These are phyloP conservation scores for Diaphora mendica DNA, from an alignment of 2,888 invertebrate species.

Conservation along the genomic window DNA sequence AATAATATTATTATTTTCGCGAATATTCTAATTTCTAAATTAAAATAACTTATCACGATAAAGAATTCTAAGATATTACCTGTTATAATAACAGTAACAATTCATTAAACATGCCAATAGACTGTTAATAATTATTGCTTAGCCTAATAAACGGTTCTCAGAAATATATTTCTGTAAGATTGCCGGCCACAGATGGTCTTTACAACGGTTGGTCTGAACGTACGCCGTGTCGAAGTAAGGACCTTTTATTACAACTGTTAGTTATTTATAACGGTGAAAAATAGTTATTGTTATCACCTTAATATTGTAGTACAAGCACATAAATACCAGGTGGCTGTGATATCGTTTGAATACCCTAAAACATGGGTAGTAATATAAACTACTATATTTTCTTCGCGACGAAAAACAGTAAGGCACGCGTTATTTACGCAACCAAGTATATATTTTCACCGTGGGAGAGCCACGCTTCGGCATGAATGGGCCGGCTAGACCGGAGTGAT, in stretches of 20 bases:
- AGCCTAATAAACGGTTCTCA: slow-evolving; percentile 21
- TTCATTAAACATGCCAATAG: slow-evolving; percentile 25
- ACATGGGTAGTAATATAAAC: background rate
- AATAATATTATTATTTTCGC: too few relatives aligned
- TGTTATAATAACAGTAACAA: slow-evolving; percentile 2
- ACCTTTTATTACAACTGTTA: slow-evolving; percentile 43
- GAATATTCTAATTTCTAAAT: background rate
- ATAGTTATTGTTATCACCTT: slow-evolving; percentile 45
- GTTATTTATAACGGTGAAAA: slow-evolving; percentile 42
- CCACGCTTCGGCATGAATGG: too few relatives aligned
- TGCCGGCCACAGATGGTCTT: slow-evolving; percentile 46
- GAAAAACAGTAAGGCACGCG: too few relatives aligned
- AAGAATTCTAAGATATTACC: background rate
- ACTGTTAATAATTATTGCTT: slow-evolving; percentile 38
- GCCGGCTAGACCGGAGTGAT: too few relatives aligned
- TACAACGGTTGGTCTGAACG: slow-evolving; percentile 29
- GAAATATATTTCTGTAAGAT: slow-evolving; percentile 47
- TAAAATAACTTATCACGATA: too few relatives aligned
- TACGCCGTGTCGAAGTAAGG: slow-evolving; percentile 18
- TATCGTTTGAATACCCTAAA: background rate
- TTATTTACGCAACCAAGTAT: too few relatives aligned
- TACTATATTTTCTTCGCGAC: background rate
- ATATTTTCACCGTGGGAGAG: too few relatives aligned
- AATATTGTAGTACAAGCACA: slow-evolving; percentile 26
- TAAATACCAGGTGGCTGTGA: background rate